Base-by-base conservation (phyloP, 2,113 vertebrate genomes). In the Cottus gobio region DNA sequence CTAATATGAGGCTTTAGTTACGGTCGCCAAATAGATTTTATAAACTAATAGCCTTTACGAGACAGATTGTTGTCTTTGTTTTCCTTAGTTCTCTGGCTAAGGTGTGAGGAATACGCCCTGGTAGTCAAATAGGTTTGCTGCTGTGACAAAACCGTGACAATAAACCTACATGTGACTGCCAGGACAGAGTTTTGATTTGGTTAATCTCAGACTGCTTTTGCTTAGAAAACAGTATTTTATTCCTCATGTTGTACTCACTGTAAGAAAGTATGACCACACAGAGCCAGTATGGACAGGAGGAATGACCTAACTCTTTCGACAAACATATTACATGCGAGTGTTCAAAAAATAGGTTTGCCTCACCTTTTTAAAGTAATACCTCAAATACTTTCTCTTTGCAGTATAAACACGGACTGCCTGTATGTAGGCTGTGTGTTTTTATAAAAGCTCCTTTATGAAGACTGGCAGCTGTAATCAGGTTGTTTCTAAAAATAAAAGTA, bases 381-480 rank as follows among this genome's bases (percentile, higher is more conserved):
- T 26, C 4, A 10, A 11, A 1, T 13, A 63, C 52, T 46, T 9
- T 31, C 6, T 30, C n/a, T 3, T 64, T 83, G 44, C 31, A 71
- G 24, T 30, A 20, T 7, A 74, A 56, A 73, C 31, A 69, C 15
- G 24, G 31, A 28, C 8, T 36, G 4, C 22, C 26, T 39, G 30
- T 52, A 18, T 39, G 30, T 52, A 18, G 37, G 28, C 10, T 72
- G 16, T 58, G 4, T 34, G 44, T 24, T 76, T 76, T 88, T 79
- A 15, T 50, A 50, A 37, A 66, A 60, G 18, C 5, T 20, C 20
- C 5, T 62, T 72, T 12, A 84, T 61, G 22, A 61, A 24, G 31
- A 79, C 20, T 66, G 20, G 60, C 66, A 84, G 66, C 66, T 70
- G 67, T 76, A 24, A n/a, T 62, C 44, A 54, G 16, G 39, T 34